A percentile compares a stretch with the other conserved stretches of the same genome.
Evolutionary conservation across 92 coral and sea anemone species (phyloP).

Genomic region (Micromussa lordhowensis): DNA sequence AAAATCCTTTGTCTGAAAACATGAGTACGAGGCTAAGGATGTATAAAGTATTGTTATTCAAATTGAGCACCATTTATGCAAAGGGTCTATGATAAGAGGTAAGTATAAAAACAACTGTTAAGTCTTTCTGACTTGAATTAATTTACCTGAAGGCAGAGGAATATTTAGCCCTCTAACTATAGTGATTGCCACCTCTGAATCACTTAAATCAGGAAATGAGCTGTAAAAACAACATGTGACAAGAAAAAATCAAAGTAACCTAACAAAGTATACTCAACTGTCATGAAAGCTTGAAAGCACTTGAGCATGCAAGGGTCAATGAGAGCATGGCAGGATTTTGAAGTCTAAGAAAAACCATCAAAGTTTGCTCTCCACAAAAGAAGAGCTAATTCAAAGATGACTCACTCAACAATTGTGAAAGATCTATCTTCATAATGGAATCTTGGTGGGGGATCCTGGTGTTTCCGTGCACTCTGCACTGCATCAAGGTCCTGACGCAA

Average conservation of each 20-base stretch:
- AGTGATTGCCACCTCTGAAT: slow-evolving; percentile 85
- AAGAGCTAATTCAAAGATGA: not conserved
- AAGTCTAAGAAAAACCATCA: not conserved
- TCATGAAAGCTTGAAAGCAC: too few relatives aligned
- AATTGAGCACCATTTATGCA: too few relatives aligned
- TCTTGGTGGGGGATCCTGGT: slow-evolving; percentile 90
- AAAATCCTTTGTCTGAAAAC: too few relatives aligned
- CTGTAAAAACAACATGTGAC: slow-evolving; percentile 40
- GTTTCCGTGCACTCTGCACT: slow-evolving; percentile 90
- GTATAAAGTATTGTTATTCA: too few relatives aligned
- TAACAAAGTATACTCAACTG: not conserved
- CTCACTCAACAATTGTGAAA: slow-evolving; percentile 90
- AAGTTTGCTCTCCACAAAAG: not conserved
- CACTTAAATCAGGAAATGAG: slow-evolving; percentile 94
- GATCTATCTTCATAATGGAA: slow-evolving; percentile 96
- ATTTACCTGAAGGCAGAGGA: slow-evolving; percentile 90
- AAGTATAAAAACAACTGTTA: not conserved
- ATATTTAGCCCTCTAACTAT: slow-evolving; percentile 88
- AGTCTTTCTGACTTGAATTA: not conserved
- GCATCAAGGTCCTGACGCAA: slow-evolving; percentile 89
- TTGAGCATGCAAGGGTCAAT: not conserved
- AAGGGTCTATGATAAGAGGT: too few relatives aligned
- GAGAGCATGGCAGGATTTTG: not conserved
- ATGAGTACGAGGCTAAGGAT: too few relatives aligned
- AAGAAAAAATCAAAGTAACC: not conserved